Evolutionary conservation across 1,140 invertebrate genomes (phyloP), one percentile per base, ranked within the genome.

Genomic region (Hyphantria cunea): DNA sequence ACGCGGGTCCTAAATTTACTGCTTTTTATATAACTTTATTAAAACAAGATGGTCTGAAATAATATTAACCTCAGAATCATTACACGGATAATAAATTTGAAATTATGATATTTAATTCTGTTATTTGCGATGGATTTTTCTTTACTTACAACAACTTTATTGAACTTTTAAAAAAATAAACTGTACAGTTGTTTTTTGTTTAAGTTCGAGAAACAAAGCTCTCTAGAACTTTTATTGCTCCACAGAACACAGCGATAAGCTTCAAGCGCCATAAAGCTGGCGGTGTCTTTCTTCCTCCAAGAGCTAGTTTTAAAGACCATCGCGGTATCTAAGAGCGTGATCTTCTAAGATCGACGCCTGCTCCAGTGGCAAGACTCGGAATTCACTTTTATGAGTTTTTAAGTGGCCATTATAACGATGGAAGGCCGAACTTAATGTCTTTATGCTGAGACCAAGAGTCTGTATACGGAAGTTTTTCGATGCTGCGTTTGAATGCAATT

Each of bases 321-420:
- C 56, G 34, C 42, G 47, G 44, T 52, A 70, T 63, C 55, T 60
- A 49, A 52, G 59, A 59, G 61, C 47, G 12, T 68, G 65, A 75
- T 72, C 70, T 75, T 41, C 32, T 52, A 48, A 55, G 60, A 71
- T 72, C 68, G 51, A 44, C 47, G 53, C 56, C 65, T 58, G 32
- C 48, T n/a, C n/a, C n/a, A 42, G 56, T 62, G 63, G 49, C 65
- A 53, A 54, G 56, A 60, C 67, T n/a, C 52, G 61, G 62, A 77
- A 61, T 76, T 74, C 71, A 64, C 71, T 82, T 82, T 79, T 81
- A 82, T 74, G 72, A 82, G 61, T 84, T 86, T 82, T 76, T 80
- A 82, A 83, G 83, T 82, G 74, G 71, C 80, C 71, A 81, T 83
- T 83, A 79, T 66, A 53, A 65, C 58, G 63, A 69, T 70, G 51